Base-by-base conservation (phyloP, 2,113 vertebrate genomes). In the Peucedramus taeniatus region DNA sequence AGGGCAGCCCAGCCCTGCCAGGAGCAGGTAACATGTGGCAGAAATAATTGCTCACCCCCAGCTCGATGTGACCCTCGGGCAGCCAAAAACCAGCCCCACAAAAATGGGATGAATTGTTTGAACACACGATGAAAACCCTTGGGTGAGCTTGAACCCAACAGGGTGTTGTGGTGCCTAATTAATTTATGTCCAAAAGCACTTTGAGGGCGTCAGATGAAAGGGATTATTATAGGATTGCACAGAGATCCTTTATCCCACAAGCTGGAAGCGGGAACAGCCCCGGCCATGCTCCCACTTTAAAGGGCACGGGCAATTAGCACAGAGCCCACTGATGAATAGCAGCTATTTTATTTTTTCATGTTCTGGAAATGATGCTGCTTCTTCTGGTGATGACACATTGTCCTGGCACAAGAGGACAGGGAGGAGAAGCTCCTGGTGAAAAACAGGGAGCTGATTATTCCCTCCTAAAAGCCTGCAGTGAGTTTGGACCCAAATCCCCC, bases 131-230 rank as follows among this genome's bases (percentile, higher is more conserved):
- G 63, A 83, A 83, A 92, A 74, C 63, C 66, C 78, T 61, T 3
- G 63, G 19, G 59, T 61, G 90, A 94, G 90, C 56, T 65, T 47
- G 60, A 91, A 59, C 94, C 71, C 90, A 63, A 44, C 19, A 50
- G 87, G 79, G 90, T 63, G 82, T 81, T 90, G 85, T 40, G 93
- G 90, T 74, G 51, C 47, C 92, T 96, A 80, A 95, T 96, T 96
- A 94, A 94, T 96, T 93, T 45, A 35, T 54, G 91, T 94, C 91
- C 94, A 80, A 90, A 77, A 95, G 94, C 68, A 78, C 90, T 94
- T 66, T 10, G 82, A 88, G 95, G 79, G 59, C 2, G 1, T 63
- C 85, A 87, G 68, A 93, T 95, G 79, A 95, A 94, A 93, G 90
- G 63, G 79, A 80, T 70, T 70, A 54, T 88, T 93, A 70, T 1